These are phyloP conservation scores for Heterotis niloticus DNA, from an alignment of 2,113 vertebrate genomes.

Conservation along the genomic window DNA sequence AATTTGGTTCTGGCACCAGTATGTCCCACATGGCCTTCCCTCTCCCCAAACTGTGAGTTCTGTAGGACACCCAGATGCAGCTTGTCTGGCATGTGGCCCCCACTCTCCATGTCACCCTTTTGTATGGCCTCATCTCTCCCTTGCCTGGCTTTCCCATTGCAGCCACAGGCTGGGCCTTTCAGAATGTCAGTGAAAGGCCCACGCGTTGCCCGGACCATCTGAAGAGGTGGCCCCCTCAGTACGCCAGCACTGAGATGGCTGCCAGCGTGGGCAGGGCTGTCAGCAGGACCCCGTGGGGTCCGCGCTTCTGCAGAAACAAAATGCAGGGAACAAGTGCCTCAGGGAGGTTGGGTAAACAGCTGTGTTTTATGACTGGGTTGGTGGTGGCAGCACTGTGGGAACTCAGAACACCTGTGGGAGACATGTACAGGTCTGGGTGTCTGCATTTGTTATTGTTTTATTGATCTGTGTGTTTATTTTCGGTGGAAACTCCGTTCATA, in stretches of 20 bases:
- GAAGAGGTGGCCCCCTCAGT: slow-evolving; percentile 20
- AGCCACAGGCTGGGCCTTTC: slow-evolving; percentile 23
- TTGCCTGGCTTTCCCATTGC: slow-evolving; percentile 19
- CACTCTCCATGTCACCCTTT: slow-evolving; percentile 22
- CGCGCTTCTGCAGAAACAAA: slow-evolving; percentile 22
- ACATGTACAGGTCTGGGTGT: background rate
- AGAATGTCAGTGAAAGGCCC: slow-evolving; percentile 19
- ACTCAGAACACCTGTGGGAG: background rate
- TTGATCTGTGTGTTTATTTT: slow-evolving; percentile 26
- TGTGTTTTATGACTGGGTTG: slow-evolving; percentile 28
- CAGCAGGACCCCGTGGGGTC: slow-evolving; percentile 20
- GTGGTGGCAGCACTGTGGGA: slow-evolving; percentile 27
- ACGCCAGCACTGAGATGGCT: background rate
- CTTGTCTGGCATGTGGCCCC: slow-evolving; percentile 27
- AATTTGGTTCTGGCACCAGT: background rate
- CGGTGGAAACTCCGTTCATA: slow-evolving; percentile 18
- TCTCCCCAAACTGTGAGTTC: slow-evolving; percentile 2
- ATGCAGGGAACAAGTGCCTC: slow-evolving; percentile 16
- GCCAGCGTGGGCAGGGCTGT: slow-evolving; percentile 12
- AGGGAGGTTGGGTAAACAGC: slow-evolving; percentile 37
- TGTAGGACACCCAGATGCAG: slow-evolving; percentile 29
- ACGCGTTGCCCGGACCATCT: slow-evolving; percentile 9
- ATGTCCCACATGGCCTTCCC: background rate
- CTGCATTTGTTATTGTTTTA: slow-evolving; percentile 14
- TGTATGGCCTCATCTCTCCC: slow-evolving; percentile 20